phyloP scores from a whole-genome alignment of 1,140 invertebrate species.

The Hylyphantes graminicola region DNA sequence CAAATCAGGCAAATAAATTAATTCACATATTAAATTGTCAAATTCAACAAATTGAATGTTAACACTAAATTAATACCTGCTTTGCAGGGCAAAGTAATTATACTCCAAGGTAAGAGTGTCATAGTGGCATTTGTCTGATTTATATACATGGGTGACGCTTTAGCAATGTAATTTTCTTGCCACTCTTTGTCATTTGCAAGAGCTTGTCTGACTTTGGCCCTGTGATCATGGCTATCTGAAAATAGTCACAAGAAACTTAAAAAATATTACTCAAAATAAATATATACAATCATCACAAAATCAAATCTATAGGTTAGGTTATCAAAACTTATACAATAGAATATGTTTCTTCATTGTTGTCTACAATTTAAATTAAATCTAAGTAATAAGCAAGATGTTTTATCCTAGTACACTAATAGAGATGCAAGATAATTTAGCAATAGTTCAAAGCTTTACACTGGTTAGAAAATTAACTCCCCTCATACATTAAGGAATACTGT shows the following conservation, averaged over 20 bases:
- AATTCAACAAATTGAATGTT: too few relatives aligned
- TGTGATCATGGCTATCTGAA: constrained; percentile 66
- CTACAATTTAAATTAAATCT: too few relatives aligned
- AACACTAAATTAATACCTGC: constrained; percentile 30
- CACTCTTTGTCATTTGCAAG: constrained; percentile 65
- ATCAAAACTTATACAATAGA: too few relatives aligned
- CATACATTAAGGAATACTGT: too few relatives aligned
- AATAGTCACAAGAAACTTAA: not conserved
- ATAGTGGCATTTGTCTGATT: constrained; percentile 65
- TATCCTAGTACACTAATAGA: too few relatives aligned
- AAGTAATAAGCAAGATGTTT: too few relatives aligned
- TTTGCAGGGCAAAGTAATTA: constrained; percentile 58
- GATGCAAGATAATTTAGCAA: too few relatives aligned
- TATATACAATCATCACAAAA: not conserved
- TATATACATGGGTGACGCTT: constrained; percentile 64
- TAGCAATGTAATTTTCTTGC: constrained; percentile 65
- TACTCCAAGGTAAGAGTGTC: constrained; percentile 62
- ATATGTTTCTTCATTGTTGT: too few relatives aligned
- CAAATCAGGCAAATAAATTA: too few relatives aligned
- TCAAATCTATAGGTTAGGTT: not conserved
- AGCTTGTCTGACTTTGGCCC: constrained; percentile 64
- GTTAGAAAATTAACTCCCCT: too few relatives aligned
- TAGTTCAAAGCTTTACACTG: too few relatives aligned
- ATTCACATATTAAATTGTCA: too few relatives aligned
- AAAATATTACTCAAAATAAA: not conserved